phyloP scores from a whole-genome alignment of 2,888 invertebrate species.

The Dinocampus coccinellae region DNA sequence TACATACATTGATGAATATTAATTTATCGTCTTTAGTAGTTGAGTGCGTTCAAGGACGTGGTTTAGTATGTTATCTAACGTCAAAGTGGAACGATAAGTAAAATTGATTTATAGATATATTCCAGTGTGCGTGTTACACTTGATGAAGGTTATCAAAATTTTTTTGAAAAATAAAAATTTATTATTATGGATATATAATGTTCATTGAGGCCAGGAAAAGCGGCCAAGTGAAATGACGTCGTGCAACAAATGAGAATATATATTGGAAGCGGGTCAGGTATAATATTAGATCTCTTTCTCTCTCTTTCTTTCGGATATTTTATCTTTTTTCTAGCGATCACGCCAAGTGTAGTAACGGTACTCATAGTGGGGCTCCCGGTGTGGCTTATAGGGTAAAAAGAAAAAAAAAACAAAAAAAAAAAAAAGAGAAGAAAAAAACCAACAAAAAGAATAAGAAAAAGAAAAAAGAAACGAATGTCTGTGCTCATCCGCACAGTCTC shows the following conservation, averaged over 20 bases:
- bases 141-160: neutral
- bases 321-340: neutral
- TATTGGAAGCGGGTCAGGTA: neutral
- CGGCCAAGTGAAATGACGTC: neutral
- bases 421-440: no score
- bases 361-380: neutral
- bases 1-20: no score
- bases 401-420: conserved; percentile 1
- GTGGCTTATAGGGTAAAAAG: neutral
- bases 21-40: neutral
- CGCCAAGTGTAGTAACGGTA: conserved; percentile 6
- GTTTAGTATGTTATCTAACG: neutral
- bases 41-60: neutral
- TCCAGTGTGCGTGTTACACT: no score
- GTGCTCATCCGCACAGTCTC: neutral
- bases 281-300: neutral
- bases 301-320: neutral
- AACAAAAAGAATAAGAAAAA: no score
- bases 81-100: neutral
- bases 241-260: no score
- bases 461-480: neutral
- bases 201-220: neutral
- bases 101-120: neutral
- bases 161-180: neutral
- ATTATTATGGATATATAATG: neutral